Conservation (phyloP, 2,113 vertebrate species). For the Chauna torquata region DNA sequence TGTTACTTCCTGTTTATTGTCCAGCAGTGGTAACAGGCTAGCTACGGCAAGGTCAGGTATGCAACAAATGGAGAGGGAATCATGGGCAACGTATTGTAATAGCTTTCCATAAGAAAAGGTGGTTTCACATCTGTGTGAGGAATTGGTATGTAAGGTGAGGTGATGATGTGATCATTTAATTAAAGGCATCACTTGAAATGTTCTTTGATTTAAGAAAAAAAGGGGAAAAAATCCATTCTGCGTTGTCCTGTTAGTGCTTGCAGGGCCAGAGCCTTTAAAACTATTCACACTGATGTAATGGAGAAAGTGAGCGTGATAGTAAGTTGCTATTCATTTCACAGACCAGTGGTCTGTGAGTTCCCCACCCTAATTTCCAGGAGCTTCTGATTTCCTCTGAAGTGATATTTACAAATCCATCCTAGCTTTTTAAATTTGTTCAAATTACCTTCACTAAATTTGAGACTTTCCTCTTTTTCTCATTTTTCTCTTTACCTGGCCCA, state of each 20-base stretch:
- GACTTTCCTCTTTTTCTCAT: not conserved
- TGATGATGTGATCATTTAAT: not conserved
- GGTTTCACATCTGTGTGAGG: not conserved
- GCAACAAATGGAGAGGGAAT: not conserved
- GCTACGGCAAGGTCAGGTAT: not conserved
- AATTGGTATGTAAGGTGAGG: not conserved
- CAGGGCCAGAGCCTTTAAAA: not conserved
- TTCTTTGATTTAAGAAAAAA: not conserved
- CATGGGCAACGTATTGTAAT: fast-evolving
- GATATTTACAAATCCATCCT: not conserved
- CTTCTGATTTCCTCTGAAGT: not conserved
- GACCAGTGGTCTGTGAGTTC: not conserved
- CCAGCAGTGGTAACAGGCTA: not conserved
- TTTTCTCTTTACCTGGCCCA: not conserved
- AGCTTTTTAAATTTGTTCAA: not conserved
- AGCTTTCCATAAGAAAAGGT: not conserved
- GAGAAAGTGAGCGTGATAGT: not conserved
- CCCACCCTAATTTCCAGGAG: not conserved
- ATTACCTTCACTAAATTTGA: not conserved
- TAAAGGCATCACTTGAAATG: not conserved
- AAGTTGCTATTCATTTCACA: not conserved
- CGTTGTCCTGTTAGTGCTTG: not conserved
- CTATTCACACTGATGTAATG: not conserved
- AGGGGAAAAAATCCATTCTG: not conserved
- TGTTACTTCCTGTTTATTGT: not conserved